Conservation (phyloP, 2,113 vertebrate genomes). For the Gambusia affinis region DNA sequence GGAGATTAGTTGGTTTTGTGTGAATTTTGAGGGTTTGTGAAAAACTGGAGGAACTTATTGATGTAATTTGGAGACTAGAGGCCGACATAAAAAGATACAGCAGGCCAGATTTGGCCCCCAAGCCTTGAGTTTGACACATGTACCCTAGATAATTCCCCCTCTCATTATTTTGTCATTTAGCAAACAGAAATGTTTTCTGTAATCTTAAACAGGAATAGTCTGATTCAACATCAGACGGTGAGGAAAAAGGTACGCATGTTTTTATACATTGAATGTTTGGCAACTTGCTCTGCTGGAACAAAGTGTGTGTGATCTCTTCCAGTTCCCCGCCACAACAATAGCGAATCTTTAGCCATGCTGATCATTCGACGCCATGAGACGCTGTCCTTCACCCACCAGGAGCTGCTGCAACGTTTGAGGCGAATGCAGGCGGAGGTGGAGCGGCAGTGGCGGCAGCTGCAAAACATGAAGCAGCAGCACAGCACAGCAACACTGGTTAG, state of each 20-base stretch:
- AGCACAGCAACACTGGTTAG: slow-evolving; percentile 71
- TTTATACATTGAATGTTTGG: neutral
- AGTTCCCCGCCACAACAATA: slow-evolving; percentile 54
- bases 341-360: slow-evolving; percentile 63
- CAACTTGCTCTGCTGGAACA: neutral
- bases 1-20: too few species aligned
- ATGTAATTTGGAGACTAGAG: too few species aligned
- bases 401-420: slow-evolving; percentile 69
- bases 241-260: neutral
- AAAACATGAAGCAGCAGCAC: slow-evolving; percentile 71
- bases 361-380: slow-evolving; percentile 75
- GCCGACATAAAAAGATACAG: too few species aligned
- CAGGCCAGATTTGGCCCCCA: too few species aligned
- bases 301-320: slow-evolving; percentile 3
- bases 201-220: too few species aligned
- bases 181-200: neutral
- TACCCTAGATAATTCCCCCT: neutral
- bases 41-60: too few species aligned
- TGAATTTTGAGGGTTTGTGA: too few species aligned
- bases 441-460: slow-evolving; percentile 60
- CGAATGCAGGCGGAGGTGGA: slow-evolving; percentile 72
- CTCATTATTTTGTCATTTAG: neutral
- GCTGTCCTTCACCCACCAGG: slow-evolving; percentile 72
- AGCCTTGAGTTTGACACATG: too few species aligned
- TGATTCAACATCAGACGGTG: neutral